phyloP scores from a whole-genome alignment of 53 echinoderm and acorn worm genomes.

The Temnopleurus reevesii region DNA sequence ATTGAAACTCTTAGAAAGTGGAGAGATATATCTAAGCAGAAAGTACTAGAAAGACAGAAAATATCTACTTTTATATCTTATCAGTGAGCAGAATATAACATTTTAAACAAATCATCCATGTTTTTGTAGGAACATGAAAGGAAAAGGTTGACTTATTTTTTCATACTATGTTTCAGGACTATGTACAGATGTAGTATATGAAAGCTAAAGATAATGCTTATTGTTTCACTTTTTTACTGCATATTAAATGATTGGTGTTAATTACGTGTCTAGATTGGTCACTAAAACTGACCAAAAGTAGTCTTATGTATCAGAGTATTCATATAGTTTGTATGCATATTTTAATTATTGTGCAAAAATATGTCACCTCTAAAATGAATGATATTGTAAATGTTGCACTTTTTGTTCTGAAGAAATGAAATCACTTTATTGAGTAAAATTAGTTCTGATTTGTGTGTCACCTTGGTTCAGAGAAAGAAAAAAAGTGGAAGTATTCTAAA shows the following conservation, averaged over 20 bases:
- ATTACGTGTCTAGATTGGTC: constrained; percentile 5
- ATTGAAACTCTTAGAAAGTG: constrained; percentile 3
- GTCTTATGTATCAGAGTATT: constrained; percentile 38
- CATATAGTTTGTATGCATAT: constrained; percentile 45
- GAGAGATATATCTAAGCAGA: constrained; percentile 42
- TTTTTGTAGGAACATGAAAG: constrained; percentile 19
- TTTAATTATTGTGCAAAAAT: constrained; percentile 42
- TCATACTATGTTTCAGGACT: constrained; percentile 24
- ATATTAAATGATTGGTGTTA: constrained; percentile 7
- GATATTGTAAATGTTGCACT: constrained; percentile 27
- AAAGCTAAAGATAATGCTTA: background rate
- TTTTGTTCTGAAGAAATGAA: background rate
- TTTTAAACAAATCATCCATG: background rate
- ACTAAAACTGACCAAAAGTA: background rate
- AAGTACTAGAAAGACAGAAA: constrained; percentile 52
- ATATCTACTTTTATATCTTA: constrained; percentile 55
- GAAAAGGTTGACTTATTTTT: constrained; percentile 49
- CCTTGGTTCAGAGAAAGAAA: background rate
- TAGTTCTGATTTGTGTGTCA: background rate
- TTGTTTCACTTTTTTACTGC: background rate
- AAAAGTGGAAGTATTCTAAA: no score
- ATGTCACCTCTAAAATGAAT: background rate
- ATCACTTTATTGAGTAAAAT: background rate
- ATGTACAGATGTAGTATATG: constrained; percentile 35
- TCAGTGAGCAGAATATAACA: constrained; percentile 29